A percentile compares a stretch with the other conserved stretches of the same genome.
phyloP scores from a whole-genome alignment of 2,888 invertebrate species.

The Drosophila cracens region DNA sequence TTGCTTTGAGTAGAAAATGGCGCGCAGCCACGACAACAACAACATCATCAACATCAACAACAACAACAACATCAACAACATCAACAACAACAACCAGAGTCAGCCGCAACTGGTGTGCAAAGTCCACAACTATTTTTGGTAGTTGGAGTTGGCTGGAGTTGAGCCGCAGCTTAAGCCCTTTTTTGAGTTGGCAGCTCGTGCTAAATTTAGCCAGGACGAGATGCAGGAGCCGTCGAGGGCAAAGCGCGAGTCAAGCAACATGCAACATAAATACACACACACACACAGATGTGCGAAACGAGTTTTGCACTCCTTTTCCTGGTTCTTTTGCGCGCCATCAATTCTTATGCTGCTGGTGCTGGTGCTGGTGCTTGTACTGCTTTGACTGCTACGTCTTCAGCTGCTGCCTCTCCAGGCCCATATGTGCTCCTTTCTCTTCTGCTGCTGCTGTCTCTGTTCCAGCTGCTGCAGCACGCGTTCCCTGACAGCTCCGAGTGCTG shows the following conservation, averaged over 20 bases:
- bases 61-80: neutral
- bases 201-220: constrained; percentile 63
- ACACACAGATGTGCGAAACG: constrained; percentile 32
- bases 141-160: constrained; percentile 23
- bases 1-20: constrained; percentile 34
- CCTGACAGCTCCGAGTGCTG: constrained; percentile 18
- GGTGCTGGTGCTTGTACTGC: neutral
- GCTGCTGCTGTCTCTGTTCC: constrained; percentile 4
- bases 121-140: constrained; percentile 62
- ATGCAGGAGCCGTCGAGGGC: constrained; percentile 22
- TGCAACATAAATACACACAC: constrained; percentile 7
- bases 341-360: constrained; percentile 20
- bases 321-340: constrained; percentile 39
- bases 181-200: constrained; percentile 50
- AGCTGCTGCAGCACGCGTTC: constrained; percentile 41
- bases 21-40: constrained; percentile 36
- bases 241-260: constrained; percentile 15
- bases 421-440: constrained; percentile 6
- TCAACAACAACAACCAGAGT: constrained; percentile 3
- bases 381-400: constrained; percentile 10
- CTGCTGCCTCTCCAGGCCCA: constrained; percentile 6
- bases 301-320: constrained; percentile 66
- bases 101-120: constrained; percentile 40
- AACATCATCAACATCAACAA: neutral
- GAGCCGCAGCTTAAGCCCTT: constrained; percentile 37